phyloP scores from a whole-genome alignment of 2,113 vertebrate species.

The Gadus macrocephalus region DNA sequence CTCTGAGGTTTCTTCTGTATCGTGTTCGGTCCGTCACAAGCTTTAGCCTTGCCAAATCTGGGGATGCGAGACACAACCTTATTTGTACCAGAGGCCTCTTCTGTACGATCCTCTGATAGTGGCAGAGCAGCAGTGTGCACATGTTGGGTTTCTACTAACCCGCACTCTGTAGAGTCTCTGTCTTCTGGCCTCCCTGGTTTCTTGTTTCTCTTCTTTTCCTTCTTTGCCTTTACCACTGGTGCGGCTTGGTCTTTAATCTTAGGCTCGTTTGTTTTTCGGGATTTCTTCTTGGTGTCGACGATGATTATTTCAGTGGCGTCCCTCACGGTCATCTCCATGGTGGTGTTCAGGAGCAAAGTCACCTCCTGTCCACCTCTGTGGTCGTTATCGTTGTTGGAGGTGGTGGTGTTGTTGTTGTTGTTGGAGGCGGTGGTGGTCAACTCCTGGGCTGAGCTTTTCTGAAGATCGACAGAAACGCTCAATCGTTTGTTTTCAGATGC shows the following conservation, averaged over 20 bases:
- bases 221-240: not conserved
- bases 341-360: conserved; percentile 49
- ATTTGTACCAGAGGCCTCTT: not conserved
- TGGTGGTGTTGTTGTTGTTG: too few relatives aligned
- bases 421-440: too few relatives aligned
- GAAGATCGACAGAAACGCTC: not conserved
- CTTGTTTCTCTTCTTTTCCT: not conserved
- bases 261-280: conserved; percentile 15
- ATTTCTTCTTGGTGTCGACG: conserved; percentile 50
- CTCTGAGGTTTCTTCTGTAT: not conserved
- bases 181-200: not conserved
- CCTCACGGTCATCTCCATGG: conserved; percentile 67
- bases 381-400: not conserved
- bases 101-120: not conserved
- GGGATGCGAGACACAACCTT: conserved; percentile 37
- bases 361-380: conserved; percentile 17
- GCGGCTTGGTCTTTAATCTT: not conserved
- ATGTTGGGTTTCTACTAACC: not conserved
- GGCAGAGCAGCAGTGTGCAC: not conserved
- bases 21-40: conserved; percentile 19
- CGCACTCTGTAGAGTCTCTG: not conserved
- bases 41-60: conserved; percentile 33
- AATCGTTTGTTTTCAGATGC: not conserved
- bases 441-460: not conserved
- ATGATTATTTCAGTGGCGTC: conserved; percentile 49